phyloP scores from a whole-genome alignment of 1,140 invertebrate genomes.

The Microplitis mediator region DNA sequence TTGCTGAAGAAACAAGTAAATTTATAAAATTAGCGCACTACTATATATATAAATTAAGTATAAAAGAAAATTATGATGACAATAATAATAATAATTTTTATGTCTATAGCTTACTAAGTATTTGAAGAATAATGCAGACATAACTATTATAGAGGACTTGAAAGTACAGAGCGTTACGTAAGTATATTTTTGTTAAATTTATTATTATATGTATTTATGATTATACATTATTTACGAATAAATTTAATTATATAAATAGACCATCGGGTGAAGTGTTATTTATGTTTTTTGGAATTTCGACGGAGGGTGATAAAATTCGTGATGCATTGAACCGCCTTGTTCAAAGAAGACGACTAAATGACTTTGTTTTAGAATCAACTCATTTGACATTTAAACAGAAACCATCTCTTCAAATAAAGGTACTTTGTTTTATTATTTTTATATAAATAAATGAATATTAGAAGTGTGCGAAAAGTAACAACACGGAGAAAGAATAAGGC shows the following conservation, averaged over 20 bases:
- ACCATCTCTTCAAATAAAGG: constrained; percentile 65
- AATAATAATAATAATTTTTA: not conserved
- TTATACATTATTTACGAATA: not conserved
- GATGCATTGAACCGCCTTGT: constrained; percentile 68
- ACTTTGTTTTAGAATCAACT: constrained; percentile 68
- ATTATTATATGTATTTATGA: not conserved
- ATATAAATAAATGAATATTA: not conserved
- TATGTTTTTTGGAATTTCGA: constrained; percentile 67
- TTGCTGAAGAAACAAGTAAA: constrained; percentile 47
- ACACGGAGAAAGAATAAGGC: too few relatives aligned
- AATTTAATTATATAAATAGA: constrained; percentile 41
- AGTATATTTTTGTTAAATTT: constrained; percentile 47
- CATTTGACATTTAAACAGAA: constrained; percentile 68
- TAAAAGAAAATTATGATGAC: not conserved
- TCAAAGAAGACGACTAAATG: constrained; percentile 68
- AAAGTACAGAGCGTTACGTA: constrained; percentile 73
- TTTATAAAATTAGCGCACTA: not conserved
- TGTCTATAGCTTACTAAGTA: constrained; percentile 67
- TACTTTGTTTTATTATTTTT: constrained; percentile 41
- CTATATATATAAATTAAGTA: too few relatives aligned
- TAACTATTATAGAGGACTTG: constrained; percentile 70
- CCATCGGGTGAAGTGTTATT: constrained; percentile 68
- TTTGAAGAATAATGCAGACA: constrained; percentile 67
- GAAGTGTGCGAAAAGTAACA: too few relatives aligned
- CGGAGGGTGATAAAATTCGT: constrained; percentile 67